A percentile compares a stretch with the other conserved stretches of the same genome.
Conservation (phyloP, 2,888 invertebrate species). For the Coleophora deauratella region DNA sequence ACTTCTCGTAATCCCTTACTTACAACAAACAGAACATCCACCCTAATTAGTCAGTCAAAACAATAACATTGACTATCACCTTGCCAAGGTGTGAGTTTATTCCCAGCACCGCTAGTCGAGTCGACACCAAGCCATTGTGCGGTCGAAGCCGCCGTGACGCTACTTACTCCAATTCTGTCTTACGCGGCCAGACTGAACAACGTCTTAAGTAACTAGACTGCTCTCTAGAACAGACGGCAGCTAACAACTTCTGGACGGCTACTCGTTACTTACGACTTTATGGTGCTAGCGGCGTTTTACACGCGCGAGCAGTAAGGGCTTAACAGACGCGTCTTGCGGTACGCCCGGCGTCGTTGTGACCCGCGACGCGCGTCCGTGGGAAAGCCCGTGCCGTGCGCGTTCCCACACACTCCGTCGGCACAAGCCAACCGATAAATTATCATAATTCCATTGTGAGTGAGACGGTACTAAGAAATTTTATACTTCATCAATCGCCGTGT, state of each 20-base stretch:
- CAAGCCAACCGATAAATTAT: slow-evolving; percentile 75
- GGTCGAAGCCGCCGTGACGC: slow-evolving; percentile 70
- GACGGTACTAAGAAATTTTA: slow-evolving; percentile 74
- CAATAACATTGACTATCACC: slow-evolving; percentile 61
- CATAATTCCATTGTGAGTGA: slow-evolving; percentile 75
- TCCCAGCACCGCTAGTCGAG: slow-evolving; percentile 68
- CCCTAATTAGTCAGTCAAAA: slow-evolving; percentile 63
- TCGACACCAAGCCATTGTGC: slow-evolving; percentile 67
- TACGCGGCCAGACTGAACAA: slow-evolving; percentile 44
- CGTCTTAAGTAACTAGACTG: slow-evolving; percentile 40
- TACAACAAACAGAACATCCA: slow-evolving; percentile 23
- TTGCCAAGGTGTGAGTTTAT: slow-evolving; percentile 60
- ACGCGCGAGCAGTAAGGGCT: slow-evolving; percentile 29
- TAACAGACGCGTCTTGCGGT: slow-evolving; percentile 36
- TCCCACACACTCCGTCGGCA: slow-evolving; percentile 74
- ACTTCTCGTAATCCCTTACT: not conserved
- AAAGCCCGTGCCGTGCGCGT: slow-evolving; percentile 72
- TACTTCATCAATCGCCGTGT: slow-evolving; percentile 72
- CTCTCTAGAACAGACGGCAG: slow-evolving; percentile 30
- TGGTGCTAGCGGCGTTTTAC: too few relatives aligned
- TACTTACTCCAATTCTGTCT: slow-evolving; percentile 74
- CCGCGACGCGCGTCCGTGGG: slow-evolving; percentile 55
- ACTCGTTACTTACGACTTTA: slow-evolving; percentile 2
- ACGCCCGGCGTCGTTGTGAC: slow-evolving; percentile 43
- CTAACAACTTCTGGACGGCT: slow-evolving; percentile 38